Conservation (phyloP, 2,797 vertebrate genomes). For the Spinus pinus region DNA sequence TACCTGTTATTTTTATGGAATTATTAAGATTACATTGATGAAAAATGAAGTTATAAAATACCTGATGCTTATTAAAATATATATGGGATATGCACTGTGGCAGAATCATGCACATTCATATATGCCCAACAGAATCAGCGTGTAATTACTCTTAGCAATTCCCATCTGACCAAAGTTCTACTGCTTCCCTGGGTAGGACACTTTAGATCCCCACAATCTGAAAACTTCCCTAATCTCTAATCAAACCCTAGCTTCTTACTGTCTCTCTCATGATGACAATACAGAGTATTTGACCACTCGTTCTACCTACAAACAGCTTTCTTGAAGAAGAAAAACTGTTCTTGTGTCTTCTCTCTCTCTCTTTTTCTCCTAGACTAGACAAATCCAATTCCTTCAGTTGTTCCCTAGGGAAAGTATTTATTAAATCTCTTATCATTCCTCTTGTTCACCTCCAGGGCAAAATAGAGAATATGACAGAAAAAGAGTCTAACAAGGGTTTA, state of each 20-base stretch:
- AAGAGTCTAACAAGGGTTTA: slow-evolving; percentile 3
- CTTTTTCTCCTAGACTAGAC: neutral
- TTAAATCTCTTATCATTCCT: neutral
- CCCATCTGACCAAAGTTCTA: neutral
- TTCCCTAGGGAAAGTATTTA: neutral
- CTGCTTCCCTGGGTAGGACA: neutral
- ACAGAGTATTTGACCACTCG: neutral
- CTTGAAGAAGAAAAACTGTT: neutral
- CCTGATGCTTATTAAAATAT: neutral
- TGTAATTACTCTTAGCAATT: neutral
- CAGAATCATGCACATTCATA: neutral
- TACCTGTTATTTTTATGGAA: neutral
- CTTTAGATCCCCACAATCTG: neutral
- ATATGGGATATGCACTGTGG: neutral
- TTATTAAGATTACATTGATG: neutral
- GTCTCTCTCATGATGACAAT: neutral
- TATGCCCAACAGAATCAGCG: neutral
- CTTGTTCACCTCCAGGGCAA: neutral
- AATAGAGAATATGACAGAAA: neutral
- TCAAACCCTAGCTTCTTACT: neutral
- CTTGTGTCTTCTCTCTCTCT: neutral
- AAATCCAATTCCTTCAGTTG: neutral
- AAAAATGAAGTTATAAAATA: neutral
- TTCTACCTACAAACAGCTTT: neutral
- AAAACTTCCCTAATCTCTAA: neutral